Percentiles rank a stretch among this genome's conserved stretches.
These are phyloP conservation scores for Myiotriccus ornatus DNA, from an alignment of 2,797 vertebrate genomes.

Conservation along the genomic window DNA sequence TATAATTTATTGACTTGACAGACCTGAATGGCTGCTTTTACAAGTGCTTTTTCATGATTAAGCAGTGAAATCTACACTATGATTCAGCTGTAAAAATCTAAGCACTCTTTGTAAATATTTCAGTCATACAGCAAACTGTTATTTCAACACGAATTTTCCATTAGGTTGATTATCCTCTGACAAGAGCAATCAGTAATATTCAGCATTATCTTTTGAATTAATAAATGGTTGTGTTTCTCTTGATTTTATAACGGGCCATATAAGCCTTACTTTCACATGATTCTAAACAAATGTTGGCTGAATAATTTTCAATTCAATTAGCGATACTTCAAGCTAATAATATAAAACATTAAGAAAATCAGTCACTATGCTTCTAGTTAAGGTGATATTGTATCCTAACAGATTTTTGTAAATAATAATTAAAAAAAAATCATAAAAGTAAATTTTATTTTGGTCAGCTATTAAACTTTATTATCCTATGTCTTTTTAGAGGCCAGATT, in stretches of 20 bases:
- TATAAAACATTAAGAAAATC: background rate
- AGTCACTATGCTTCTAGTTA: background rate
- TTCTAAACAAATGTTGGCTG: background rate
- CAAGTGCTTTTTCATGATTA: background rate
- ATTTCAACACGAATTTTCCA: constrained; percentile 16
- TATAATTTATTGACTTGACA: background rate
- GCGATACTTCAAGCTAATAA: background rate
- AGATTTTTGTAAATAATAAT: background rate
- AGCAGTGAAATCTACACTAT: background rate
- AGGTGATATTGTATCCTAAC: background rate
- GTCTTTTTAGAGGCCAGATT: background rate
- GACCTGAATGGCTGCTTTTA: background rate
- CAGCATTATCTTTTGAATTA: background rate
- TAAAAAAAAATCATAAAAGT: background rate
- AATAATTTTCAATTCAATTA: constrained; percentile 12
- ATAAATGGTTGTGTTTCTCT: background rate
- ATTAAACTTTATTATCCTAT: background rate
- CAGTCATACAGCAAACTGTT: background rate
- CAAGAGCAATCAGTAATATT: constrained; percentile 5
- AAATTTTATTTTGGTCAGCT: background rate
- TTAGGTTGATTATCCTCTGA: constrained; percentile 4
- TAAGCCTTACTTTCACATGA: background rate
- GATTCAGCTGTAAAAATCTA: background rate
- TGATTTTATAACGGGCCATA: background rate
- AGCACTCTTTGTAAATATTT: constrained; percentile 18